Percentiles rank a stretch among this genome's conserved stretches.
Conservation (phyloP, 1,140 invertebrate species). For the Hesperophylax magnus region DNA sequence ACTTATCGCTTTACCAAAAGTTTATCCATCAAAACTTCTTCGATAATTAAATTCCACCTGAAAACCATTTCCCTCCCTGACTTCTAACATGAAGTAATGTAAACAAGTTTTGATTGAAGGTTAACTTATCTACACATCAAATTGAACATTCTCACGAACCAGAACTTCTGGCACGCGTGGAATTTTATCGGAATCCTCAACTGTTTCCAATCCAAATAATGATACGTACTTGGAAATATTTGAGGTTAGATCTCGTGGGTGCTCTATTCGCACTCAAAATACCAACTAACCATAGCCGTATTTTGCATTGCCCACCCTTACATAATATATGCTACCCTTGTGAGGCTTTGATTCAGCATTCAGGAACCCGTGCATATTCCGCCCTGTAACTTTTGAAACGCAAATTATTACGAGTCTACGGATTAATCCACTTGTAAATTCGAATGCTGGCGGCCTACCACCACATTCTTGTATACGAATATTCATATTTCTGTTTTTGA, state of each 20-base stretch:
- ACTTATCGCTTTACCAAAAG: too few species aligned
- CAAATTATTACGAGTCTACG: constrained; percentile 33
- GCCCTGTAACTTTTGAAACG: constrained; percentile 14
- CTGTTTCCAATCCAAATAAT: too few species aligned
- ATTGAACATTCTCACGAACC: not conserved
- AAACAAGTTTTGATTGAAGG: constrained; percentile 24
- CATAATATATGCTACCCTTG: not conserved
- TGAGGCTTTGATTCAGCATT: not conserved
- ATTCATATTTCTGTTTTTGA: constrained; percentile 10
- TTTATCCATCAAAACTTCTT: too few species aligned
- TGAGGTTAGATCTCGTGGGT: not conserved
- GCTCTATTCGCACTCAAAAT: not conserved
- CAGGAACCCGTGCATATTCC: constrained; percentile 3
- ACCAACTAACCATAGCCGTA: not conserved
- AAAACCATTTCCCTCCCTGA: too few species aligned
- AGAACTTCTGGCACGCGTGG: too few species aligned
- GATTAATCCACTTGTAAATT: constrained; percentile 45
- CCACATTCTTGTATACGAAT: not conserved
- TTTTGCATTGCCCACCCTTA: not conserved
- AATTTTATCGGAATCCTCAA: too few species aligned
- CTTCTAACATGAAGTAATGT: too few species aligned
- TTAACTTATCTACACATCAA: not conserved
- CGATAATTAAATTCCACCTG: too few species aligned
- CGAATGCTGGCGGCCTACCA: not conserved
- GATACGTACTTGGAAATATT: not conserved